Evolutionary conservation across 2,113 vertebrate genomes (phyloP).

Genomic region (Todiramphus chloris): DNA sequence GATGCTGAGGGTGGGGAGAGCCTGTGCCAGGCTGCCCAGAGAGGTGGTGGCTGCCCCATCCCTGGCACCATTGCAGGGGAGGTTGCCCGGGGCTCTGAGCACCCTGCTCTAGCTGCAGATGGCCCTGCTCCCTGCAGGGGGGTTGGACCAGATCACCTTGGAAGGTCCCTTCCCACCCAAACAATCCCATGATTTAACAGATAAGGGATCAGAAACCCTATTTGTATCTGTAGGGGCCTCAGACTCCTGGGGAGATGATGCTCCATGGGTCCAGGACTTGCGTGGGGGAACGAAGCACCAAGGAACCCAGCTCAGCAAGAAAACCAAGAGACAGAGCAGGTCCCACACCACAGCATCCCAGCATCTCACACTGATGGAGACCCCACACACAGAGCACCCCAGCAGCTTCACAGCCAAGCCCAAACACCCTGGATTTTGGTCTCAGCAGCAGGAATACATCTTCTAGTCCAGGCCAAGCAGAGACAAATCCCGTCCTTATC

Average conservation of each 20-base stretch:
- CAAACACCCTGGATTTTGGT: no score
- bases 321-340: neutral
- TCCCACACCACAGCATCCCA: neutral
- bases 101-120: neutral
- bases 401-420: neutral
- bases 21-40: no score
- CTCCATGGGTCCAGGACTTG: neutral
- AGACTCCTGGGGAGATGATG: fast-evolving
- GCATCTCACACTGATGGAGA: fast-evolving
- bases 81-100: no score
- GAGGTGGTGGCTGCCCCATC: no score
- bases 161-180: neutral
- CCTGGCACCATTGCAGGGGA: no score
- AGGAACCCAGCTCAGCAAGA: neutral
- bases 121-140: neutral
- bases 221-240: neutral
- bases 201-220: fast-evolving
- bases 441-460: neutral
- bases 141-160: neutral
- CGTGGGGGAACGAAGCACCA: fast-evolving
- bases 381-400: fast-evolving
- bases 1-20: no score
- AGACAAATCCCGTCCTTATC: neutral
- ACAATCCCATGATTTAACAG: neutral
- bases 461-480: neutral